Base-by-base conservation (phyloP, 53 echinoderm and acorn worm species). In the Temnopleurus reevesii region DNA sequence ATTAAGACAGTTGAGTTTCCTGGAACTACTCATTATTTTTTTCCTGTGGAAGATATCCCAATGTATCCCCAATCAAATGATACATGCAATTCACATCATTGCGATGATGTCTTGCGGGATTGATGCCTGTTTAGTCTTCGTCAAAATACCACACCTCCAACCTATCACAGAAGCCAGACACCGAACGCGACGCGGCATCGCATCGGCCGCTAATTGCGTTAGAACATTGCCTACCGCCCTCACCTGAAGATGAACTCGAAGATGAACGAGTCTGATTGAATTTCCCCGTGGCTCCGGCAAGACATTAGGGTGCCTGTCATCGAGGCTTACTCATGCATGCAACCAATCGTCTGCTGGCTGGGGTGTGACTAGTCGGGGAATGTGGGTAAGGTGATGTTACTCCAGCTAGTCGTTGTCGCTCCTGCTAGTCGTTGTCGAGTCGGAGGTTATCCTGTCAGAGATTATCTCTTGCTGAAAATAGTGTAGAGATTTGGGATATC, bases 181-280 rank as follows among this genome's bases (percentile, higher is more conserved):
- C 19, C 23, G 41, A 38, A 35, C 23, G 30, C 41, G 71, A 9
- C 41, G 23, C 2, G 21, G 71, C 17, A 38, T 41, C 71, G 71
- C n/a, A 38, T n/a, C 34, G 8, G 13, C 8, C 12, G 18, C 80
- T 80, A 80, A 80, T 80, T 80, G 31, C 80, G 47, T 80, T 80
- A 80, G 17, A 80, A 80, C 80, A 25, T 12, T 49, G 80, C 41
- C 36, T 71, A 41, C 38, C n/a, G 6, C 21, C 36, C 41, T 80
- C 80, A 80, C 80, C 80, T 55, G 53, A 36, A 55, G 56, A 54
- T 83, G 83, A 83, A 83, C 54, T 34, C 55, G 83, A 83, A 83
- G 83, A 55, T 33, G 80, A 80, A 83, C 47, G 29, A 54, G 83
- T 54, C 83, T 83, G 83, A 83, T 83, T 83, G 55, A 55, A 83